Percentiles rank a stretch among this genome's conserved stretches.
These are phyloP conservation scores for Congeria kusceri DNA, from an alignment of 2,888 invertebrate genomes.

Conservation along the genomic window DNA sequence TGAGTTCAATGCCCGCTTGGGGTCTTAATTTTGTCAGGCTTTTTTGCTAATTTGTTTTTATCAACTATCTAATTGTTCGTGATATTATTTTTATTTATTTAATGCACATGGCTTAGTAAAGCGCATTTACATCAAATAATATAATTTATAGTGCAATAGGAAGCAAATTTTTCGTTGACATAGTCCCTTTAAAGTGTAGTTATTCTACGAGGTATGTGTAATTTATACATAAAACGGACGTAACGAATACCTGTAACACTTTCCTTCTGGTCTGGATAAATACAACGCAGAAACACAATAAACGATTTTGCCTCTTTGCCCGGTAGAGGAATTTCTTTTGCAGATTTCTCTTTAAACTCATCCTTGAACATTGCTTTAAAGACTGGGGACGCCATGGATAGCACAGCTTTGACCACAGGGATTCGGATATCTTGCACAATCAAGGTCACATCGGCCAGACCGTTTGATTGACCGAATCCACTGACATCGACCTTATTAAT, in stretches of 20 bases:
- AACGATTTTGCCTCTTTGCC: background rate
- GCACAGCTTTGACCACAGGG: conserved; percentile 3
- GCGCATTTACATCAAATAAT: too few relatives aligned
- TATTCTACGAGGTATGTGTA: too few relatives aligned
- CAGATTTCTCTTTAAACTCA: background rate
- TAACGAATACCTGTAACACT: background rate
- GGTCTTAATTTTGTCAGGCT: too few relatives aligned
- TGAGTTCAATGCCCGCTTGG: too few relatives aligned
- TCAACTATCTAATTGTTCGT: too few relatives aligned
- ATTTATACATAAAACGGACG: too few relatives aligned
- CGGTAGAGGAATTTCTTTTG: conserved; percentile 5
- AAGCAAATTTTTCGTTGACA: too few relatives aligned
- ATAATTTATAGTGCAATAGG: too few relatives aligned
- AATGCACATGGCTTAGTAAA: too few relatives aligned
- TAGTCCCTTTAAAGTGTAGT: too few relatives aligned
- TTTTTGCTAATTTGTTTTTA: too few relatives aligned
- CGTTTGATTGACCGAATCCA: conserved; percentile 6
- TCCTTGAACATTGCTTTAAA: conserved; percentile 9
- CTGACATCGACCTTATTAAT: background rate
- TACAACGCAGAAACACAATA: background rate
- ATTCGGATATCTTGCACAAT: conserved; percentile 4
- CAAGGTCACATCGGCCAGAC: conserved; percentile 1
- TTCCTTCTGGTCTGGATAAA: conserved; percentile 3
- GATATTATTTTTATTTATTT: too few relatives aligned
- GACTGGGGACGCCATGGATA: conserved; percentile 5